Evolutionary conservation across 1,140 invertebrate species (phyloP), one percentile per base, ranked within the genome.

Genomic region (Atta colombica): DNA sequence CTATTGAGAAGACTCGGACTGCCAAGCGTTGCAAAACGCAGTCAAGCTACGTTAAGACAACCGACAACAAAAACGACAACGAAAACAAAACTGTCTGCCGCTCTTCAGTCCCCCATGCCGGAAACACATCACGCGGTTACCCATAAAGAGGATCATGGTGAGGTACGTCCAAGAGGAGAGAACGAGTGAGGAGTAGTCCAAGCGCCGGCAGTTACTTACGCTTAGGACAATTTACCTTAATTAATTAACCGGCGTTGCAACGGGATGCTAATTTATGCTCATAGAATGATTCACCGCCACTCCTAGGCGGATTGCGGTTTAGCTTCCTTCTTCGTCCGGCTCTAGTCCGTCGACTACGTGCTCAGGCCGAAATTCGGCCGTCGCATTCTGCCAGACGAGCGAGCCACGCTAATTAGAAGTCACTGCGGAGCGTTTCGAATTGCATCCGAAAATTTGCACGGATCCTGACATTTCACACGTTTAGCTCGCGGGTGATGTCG

Each of bases 211-310:
- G 90, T 94, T 94, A 94, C 92, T 94, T 93, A 94, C 91, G 93
- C 91, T 94, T 94, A 94, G 93, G 93, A 93, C 92, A 94, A 94
- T 94, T 94, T 93, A 92, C 92, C 93, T 93, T 94, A 94, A 94
- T 94, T 94, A 94, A 94, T 94, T 94, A 94, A 94, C 92, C 90
- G 91, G 90, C 93, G 90, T 93, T 93, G 93, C 91, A 92, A 94
- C 91, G 92, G 92, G 65, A 75, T 89, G 89, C 92, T 94, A 94
- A 94, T 94, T 94, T 94, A 94, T 94, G 90, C 88, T 94, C 92
- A 94, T 93, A 91, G 91, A 94, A 94, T 94, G 93, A 94, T 94
- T 94, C 93, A 94, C 87, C 86, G 90, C 86, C 60, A 71, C 85
- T 93, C 85, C 85, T 87, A 74, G 69, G 60, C 75, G 75, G 80